A percentile compares a stretch with the other conserved stretches of the same genome.
Conservation (phyloP, 2,888 invertebrate species). For the Endotricha flammealis region DNA sequence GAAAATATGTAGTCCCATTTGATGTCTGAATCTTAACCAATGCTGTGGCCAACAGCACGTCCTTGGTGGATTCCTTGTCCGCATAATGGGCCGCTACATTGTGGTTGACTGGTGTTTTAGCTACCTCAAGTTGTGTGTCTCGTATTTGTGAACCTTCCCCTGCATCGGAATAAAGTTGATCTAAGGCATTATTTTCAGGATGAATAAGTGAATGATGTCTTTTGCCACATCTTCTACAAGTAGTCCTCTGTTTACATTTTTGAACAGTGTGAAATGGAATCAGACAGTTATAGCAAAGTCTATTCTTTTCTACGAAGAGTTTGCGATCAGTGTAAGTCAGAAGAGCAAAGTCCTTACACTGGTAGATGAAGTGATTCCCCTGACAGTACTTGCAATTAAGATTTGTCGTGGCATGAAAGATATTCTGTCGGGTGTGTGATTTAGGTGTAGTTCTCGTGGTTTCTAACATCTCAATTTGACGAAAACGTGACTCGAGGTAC, state of each 20-base stretch:
- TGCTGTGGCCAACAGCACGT: slow-evolving; percentile 26
- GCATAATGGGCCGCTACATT: slow-evolving; percentile 8
- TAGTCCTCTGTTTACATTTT: slow-evolving; percentile 14
- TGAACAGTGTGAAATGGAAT: slow-evolving; percentile 8
- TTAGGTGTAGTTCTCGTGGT: slow-evolving; percentile 9
- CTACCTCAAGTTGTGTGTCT: background rate
- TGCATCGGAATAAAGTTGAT: background rate
- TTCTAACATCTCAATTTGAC: no score
- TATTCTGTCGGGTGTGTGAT: background rate
- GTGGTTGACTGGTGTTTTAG: no score
- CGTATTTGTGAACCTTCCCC: background rate
- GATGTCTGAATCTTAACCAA: slow-evolving; percentile 19
- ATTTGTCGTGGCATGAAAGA: no score
- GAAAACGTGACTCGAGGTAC: no score
- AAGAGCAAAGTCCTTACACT: slow-evolving; percentile 3
- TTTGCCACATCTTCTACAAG: slow-evolving; percentile 16
- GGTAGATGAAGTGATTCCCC: no score
- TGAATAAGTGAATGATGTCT: slow-evolving; percentile 22
- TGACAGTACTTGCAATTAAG: no score
- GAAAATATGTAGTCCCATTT: slow-evolving; percentile 7
- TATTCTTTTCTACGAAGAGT: slow-evolving; percentile 9
- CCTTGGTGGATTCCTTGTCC: background rate
- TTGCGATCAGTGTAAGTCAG: slow-evolving; percentile 1
- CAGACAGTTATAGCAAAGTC: slow-evolving; percentile 20
- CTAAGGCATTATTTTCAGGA: slow-evolving; percentile 4